Evolutionary conservation across 2,113 vertebrate genomes (phyloP).

Genomic region (Tamias sibiricus): DNA sequence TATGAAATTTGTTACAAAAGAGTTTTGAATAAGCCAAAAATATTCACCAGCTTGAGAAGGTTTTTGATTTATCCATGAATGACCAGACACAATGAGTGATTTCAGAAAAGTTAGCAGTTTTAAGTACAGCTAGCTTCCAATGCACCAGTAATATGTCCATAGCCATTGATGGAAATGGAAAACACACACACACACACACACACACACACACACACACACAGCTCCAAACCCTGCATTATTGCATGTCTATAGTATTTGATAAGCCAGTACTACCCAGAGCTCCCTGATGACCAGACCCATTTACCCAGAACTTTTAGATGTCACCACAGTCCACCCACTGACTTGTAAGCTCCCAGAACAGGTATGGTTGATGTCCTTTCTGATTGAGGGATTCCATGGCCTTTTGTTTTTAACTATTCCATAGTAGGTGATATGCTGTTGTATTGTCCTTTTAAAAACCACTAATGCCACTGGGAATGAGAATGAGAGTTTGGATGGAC

Average conservation of each 20-base stretch:
- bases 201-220: too few relatives aligned
- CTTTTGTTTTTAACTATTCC: constrained; percentile 4
- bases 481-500: not conserved
- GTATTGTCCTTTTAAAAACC: not conserved
- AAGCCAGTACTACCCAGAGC: not conserved
- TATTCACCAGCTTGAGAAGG: not conserved
- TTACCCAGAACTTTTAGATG: not conserved
- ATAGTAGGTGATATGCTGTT: not conserved
- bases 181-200: too few relatives aligned
- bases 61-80: not conserved
- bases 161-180: not conserved
- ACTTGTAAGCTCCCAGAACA: not conserved
- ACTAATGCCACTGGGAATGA: not conserved
- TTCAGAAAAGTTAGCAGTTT: not conserved
- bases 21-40: not conserved
- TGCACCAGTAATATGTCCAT: not conserved
- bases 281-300: not conserved
- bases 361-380: not conserved
- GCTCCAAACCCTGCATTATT: not conserved
- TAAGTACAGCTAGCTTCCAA: not conserved
- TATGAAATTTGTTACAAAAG: not conserved
- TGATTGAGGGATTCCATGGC: not conserved
- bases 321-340: not conserved
- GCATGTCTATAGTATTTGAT: not conserved
- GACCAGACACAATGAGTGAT: not conserved